Evolutionary conservation across 2,797 vertebrate species (phyloP), one percentile per base, ranked within the genome.

Genomic region (Falco concolor): DNA sequence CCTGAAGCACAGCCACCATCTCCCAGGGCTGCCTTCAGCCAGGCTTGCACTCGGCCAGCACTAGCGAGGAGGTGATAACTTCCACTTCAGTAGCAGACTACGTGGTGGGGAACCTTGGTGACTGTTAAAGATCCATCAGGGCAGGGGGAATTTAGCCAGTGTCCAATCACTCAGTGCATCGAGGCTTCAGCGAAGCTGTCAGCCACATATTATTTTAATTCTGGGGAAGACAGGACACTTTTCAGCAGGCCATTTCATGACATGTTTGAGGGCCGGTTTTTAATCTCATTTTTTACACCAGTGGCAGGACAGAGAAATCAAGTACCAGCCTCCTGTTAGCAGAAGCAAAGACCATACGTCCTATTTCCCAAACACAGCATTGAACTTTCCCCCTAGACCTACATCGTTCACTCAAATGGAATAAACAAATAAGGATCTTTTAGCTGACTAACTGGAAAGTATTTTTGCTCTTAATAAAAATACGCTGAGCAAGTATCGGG

Each of bases 401-500:
- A 56, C 42, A 22, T 2, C 27, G 40, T 70, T 87, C 53, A 68
- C 64, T 74, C 79, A 77, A 63, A 53, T 30, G 21, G 57, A 93
- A 74, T 77, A 95, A 95, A 92, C 60, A 95, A 83, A 64, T 45
- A 83, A 40, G 5, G 40, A 80, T 16, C 32, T 87, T 93, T 74
- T 36, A 94, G 89, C 57, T 90, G 74, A 93, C 87, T 87, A 80
- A 91, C 68, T 77, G 14, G 49, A 64, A 96, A 91, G 17, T 83
- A 67, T 70, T 64, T 42, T 68, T 72, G 40, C 61, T 64, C 12
- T 34, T 64, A 82, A 73, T 60, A 86, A 85, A 87, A 94, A 72
- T 76, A 85, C 4, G 60, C 72, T 77, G 56, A 96, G 40, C 40
- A 77, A 91, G 78, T 63, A 83, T 52, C 14, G 23, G 15, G 54